A percentile compares a stretch with the other conserved stretches of the same genome.
Evolutionary conservation across 2,888 invertebrate genomes (phyloP).

Genomic region (Atherix ibis): DNA sequence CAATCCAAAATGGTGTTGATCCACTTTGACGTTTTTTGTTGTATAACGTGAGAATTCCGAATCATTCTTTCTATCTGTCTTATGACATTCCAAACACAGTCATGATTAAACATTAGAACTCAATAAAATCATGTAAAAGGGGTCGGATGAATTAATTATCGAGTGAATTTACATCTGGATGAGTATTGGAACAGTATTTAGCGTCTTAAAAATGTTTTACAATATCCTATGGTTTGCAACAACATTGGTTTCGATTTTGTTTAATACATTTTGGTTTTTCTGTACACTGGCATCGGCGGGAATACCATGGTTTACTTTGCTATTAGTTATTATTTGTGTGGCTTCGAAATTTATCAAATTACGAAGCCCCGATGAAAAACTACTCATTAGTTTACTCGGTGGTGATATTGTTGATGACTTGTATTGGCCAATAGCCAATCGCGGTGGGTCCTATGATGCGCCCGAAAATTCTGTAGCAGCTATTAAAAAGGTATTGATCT

Average conservation of each 20-base stretch:
- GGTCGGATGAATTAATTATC: too few relatives aligned
- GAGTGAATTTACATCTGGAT: constrained; percentile 5
- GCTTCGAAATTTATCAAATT: constrained; percentile 31
- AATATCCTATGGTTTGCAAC: constrained; percentile 27
- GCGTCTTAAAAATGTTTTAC: constrained; percentile 27
- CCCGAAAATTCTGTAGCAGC: constrained; percentile 31
- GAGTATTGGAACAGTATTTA: constrained; percentile 9
- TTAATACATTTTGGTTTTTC: constrained; percentile 29
- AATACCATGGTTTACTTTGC: constrained; percentile 28
- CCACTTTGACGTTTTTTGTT: too few relatives aligned
- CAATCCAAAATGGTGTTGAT: too few relatives aligned
- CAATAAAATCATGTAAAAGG: too few relatives aligned
- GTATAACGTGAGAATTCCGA: too few relatives aligned
- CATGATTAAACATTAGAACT: too few relatives aligned
- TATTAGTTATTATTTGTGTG: constrained; percentile 25
- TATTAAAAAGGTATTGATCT: constrained; percentile 25
- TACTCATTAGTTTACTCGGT: constrained; percentile 22
- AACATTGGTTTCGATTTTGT: constrained; percentile 24
- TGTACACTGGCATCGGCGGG: constrained; percentile 27
- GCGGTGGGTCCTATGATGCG: constrained; percentile 30
- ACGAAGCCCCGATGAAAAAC: constrained; percentile 26
- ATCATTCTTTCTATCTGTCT: too few relatives aligned
- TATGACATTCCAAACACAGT: too few relatives aligned
- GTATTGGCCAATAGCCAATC: constrained; percentile 31
- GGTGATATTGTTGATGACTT: constrained; percentile 23